Percentiles rank a stretch among this genome's conserved stretches.
Conservation (phyloP, 2,888 invertebrate species). For the Prosopocoilus inquinatus region DNA sequence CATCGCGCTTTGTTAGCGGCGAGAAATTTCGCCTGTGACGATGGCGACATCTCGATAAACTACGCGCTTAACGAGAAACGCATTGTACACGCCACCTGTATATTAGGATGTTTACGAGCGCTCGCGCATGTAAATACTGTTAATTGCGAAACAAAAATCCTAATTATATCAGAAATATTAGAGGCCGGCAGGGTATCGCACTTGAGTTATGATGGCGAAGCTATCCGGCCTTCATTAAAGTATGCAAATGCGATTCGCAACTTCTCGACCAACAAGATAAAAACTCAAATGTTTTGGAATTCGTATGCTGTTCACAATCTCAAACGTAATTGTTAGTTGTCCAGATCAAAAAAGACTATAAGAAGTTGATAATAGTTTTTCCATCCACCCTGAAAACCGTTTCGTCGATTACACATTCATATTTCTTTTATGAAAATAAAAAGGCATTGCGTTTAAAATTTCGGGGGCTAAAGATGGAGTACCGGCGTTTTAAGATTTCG, state of each 20-base stretch:
- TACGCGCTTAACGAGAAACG: background rate
- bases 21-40: no score
- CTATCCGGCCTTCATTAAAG: conserved; percentile 11
- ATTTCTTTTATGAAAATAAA: no score
- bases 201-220: conserved; percentile 11
- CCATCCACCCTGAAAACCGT: no score
- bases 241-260: conserved; percentile 12
- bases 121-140: conserved; percentile 19
- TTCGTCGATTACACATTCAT: no score
- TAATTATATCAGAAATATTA: conserved; percentile 19
- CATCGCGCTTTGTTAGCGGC: background rate
- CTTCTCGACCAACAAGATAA: conserved; percentile 6
- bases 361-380: no score
- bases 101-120: conserved; percentile 22
- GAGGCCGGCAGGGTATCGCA: conserved; percentile 3
- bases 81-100: conserved; percentile 11
- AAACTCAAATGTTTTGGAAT: conserved; percentile 20
- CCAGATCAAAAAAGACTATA: no score
- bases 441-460: no score
- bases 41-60: background rate
- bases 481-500: no score
- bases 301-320: no score
- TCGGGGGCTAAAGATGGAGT: no score
- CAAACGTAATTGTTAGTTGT: no score
- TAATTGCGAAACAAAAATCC: conserved; percentile 21